Evolutionary conservation across 2,113 vertebrate genomes (phyloP).

Genomic region (Tympanuchus pallidicinctus): DNA sequence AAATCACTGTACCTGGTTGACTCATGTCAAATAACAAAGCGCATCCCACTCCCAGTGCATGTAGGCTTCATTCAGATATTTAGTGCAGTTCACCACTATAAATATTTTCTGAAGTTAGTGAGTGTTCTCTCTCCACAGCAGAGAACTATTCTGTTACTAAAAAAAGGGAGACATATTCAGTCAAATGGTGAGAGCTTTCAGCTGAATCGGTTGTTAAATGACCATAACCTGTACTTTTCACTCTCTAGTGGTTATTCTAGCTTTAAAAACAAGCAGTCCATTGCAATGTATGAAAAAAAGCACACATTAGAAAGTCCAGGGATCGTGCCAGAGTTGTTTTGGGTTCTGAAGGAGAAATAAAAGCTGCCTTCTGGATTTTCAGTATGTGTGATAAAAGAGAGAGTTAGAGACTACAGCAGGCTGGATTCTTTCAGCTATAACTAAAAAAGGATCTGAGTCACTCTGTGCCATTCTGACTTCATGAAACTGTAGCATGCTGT

Average conservation of each 20-base stretch:
- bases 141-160: background rate
- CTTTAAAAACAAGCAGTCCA: background rate
- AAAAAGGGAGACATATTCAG: background rate
- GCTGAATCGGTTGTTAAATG: background rate
- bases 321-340: background rate
- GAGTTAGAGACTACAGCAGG: background rate
- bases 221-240: background rate
- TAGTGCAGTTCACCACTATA: background rate
- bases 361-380: slow-evolving; percentile 3
- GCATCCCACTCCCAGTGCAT: background rate
- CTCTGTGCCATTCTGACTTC: background rate
- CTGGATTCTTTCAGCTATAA: slow-evolving; percentile 22
- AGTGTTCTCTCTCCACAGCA: background rate
- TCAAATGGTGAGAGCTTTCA: background rate
- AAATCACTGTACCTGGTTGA: background rate
- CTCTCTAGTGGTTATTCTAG: background rate
- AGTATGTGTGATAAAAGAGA: background rate
- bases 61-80: background rate
- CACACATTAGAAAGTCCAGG: background rate
- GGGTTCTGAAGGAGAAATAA: background rate
- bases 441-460: slow-evolving; percentile 31
- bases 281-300: background rate
- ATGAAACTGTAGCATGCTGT: background rate
- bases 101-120: slow-evolving; percentile 18
- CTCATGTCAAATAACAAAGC: background rate